A percentile compares a stretch with the other conserved stretches of the same genome.
phyloP scores from a whole-genome alignment of 2,797 vertebrate genomes.

The Melanotaenia nigrans region DNA sequence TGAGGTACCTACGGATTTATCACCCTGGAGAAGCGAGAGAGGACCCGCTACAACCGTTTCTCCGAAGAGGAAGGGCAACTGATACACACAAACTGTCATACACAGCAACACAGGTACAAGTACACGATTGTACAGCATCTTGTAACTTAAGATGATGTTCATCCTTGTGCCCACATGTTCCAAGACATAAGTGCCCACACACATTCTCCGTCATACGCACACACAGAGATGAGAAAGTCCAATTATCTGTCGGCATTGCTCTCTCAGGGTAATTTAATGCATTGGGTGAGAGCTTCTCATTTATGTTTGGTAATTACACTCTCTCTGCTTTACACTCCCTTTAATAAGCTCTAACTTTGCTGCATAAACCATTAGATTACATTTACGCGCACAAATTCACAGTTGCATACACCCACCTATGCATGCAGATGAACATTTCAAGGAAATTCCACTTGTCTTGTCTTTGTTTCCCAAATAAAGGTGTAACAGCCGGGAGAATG shows the following conservation, averaged over 20 bases:
- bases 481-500: conserved; percentile 11
- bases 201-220: conserved; percentile 16
- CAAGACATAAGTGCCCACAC: background rate
- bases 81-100: conserved; percentile 22
- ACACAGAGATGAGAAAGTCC: conserved; percentile 75
- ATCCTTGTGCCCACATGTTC: conserved; percentile 20
- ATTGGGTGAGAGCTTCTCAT: conserved; percentile 82
- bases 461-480: conserved; percentile 33
- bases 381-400: conserved; percentile 34
- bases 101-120: conserved; percentile 3
- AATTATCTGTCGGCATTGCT: conserved; percentile 81
- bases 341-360: conserved; percentile 81
- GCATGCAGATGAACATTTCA: conserved; percentile 63
- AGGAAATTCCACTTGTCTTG: conserved; percentile 40
- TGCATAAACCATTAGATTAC: conserved; percentile 75
- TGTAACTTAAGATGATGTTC: conserved; percentile 45
- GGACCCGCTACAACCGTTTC: conserved; percentile 40
- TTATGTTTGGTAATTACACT: conserved; percentile 84
- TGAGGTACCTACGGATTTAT: conserved; percentile 56
- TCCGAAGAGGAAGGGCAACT: conserved; percentile 49
- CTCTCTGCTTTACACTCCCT: conserved; percentile 81
- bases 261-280: conserved; percentile 81
- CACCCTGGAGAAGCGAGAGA: conserved; percentile 46
- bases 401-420: conserved; percentile 36
- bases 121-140: conserved; percentile 39